These are phyloP conservation scores for Crotalus horridus DNA, from an alignment of 2,113 vertebrate species.

Conservation along the genomic window DNA sequence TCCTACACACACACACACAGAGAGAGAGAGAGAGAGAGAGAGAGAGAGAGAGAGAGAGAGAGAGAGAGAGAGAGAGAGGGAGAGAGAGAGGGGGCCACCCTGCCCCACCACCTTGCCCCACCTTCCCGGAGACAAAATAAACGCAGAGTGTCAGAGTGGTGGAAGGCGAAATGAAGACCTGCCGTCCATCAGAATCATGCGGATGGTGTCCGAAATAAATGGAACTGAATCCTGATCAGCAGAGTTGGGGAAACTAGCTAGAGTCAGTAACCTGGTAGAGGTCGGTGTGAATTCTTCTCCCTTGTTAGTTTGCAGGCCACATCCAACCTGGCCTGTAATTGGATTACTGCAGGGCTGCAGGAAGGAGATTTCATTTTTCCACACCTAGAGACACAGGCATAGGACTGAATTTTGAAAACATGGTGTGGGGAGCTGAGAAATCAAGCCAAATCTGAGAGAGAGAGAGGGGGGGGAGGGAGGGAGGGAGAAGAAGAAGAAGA, in stretches of 20 bases:
- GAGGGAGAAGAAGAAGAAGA: too few relatives aligned
- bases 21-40: too few relatives aligned
- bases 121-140: slow-evolving; percentile 7
- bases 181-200: slow-evolving; percentile 60
- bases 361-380: not conserved
- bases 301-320: not conserved
- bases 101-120: slow-evolving; percentile 1
- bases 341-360: not conserved
- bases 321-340: not conserved
- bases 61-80: too few relatives aligned
- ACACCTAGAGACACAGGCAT: not conserved
- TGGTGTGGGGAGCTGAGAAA: not conserved
- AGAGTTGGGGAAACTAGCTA: too few relatives aligned
- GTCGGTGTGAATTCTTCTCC: not conserved
- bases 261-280: not conserved
- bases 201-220: slow-evolving; percentile 8
- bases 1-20: not conserved
- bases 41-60: too few relatives aligned
- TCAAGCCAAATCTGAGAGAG: not conserved
- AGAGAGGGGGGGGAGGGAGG: too few relatives aligned
- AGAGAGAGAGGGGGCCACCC: not conserved
- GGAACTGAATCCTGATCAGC: not conserved
- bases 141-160: slow-evolving; percentile 35
- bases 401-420: not conserved
- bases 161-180: slow-evolving; percentile 56